Conservation (phyloP, 2,888 invertebrate species). For the Synanthedon myopaeformis region DNA sequence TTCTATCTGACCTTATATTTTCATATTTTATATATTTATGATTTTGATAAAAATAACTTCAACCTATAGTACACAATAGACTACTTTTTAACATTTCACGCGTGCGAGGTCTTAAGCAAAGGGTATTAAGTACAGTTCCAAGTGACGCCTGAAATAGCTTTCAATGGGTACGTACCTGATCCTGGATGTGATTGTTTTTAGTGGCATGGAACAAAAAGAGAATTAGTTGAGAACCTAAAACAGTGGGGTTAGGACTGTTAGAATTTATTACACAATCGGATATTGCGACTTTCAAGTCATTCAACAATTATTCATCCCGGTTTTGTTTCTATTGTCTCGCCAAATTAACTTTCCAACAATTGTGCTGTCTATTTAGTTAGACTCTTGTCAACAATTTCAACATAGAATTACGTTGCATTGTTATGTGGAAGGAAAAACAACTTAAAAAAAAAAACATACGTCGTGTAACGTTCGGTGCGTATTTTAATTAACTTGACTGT, state of each 20-base stretch:
- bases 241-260: too few species aligned
- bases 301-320: constrained; percentile 34
- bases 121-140: too few species aligned
- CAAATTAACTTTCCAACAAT: constrained; percentile 43
- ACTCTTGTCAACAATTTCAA: constrained; percentile 27
- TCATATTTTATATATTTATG: not conserved
- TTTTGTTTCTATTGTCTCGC: constrained; percentile 32
- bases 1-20: too few species aligned
- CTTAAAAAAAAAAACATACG: too few species aligned
- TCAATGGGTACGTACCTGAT: constrained; percentile 52
- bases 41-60: not conserved
- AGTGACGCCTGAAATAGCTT: not conserved
- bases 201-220: constrained; percentile 44
- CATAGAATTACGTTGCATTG: constrained; percentile 17
- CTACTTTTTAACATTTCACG: too few species aligned
- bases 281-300: constrained; percentile 32
- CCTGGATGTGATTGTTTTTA: constrained; percentile 24
- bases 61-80: not conserved
- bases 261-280: not conserved
- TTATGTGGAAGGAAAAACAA: constrained; percentile 1
- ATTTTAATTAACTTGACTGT: too few species aligned
- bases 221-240: not conserved
- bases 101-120: too few species aligned
- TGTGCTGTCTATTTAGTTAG: constrained; percentile 27
- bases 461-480: too few species aligned